Evolutionary conservation across 2,888 invertebrate genomes (phyloP).

Genomic region (Heteropelma amictum): DNA sequence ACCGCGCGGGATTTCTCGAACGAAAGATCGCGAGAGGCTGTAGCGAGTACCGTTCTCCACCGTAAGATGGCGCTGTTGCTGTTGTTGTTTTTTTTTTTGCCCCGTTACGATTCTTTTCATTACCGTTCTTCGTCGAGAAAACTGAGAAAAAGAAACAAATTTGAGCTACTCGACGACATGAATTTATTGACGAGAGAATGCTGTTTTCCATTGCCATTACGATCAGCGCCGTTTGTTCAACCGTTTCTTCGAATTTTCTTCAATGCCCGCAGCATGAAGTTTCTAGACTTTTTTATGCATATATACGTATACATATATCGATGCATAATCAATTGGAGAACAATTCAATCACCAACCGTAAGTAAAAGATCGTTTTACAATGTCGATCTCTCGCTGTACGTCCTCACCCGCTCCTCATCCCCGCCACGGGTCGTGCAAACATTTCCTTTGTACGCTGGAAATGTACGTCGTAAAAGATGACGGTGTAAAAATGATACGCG

Average conservation of each 20-base stretch:
- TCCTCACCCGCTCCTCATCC: constrained; percentile 33
- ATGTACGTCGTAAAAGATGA: no score
- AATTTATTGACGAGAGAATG: no score
- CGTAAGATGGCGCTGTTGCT: constrained; percentile 3
- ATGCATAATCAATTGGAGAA: background rate
- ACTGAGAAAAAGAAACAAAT: background rate
- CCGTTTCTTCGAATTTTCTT: no score
- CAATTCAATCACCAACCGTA: background rate
- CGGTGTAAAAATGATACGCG: background rate
- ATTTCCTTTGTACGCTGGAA: constrained; percentile 21
- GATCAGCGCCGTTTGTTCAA: no score
- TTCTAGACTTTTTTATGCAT: no score
- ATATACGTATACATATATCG: background rate
- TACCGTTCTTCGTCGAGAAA: no score
- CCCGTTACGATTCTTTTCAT: no score
- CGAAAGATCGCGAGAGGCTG: background rate
- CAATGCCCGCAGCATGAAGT: no score
- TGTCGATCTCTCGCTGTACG: constrained; percentile 39
- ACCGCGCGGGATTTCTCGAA: background rate
- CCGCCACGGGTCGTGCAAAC: constrained; percentile 42
- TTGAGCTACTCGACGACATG: background rate
- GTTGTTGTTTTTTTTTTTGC: background rate
- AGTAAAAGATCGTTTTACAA: constrained; percentile 4
- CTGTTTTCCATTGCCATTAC: no score
- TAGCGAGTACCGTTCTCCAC: background rate